Base-by-base conservation (phyloP, 2,113 vertebrate genomes). In the Dasyornis broadbenti region DNA sequence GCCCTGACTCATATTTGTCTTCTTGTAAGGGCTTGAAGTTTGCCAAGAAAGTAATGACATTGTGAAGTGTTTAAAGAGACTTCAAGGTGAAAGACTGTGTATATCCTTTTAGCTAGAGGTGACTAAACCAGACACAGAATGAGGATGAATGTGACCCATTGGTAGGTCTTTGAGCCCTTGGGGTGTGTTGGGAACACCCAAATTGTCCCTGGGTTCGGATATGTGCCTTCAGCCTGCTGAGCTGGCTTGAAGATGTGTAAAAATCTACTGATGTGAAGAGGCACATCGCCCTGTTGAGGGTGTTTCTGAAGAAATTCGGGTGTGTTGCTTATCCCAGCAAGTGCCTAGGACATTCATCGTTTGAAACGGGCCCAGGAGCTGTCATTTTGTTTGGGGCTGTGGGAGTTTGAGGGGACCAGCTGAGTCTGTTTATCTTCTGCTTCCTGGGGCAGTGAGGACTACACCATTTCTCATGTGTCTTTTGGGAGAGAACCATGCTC, bases 371-470 rank as follows among this genome's bases (percentile, higher is more conserved):
- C n/a, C 12, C 2, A 6, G 61, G 35, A 88, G 59, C 5, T 60
- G 53, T 9, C 0, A 0, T n/a, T 92, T 49, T 37, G 45, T 1
- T 6, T 33, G 21, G 3, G 24, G 6, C 20, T 37, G 10, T 61
- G n/a, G 37, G 31, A 53, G 23, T 8, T 39, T 30, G 50, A 78
- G 47, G 4, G 14, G 3, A 44, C 11, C n/a, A n/a, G n/a, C n/a
- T n/a, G n/a, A n/a, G n/a, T n/a, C n/a, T n/a, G n/a, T n/a, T n/a
- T n/a, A n/a, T n/a, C n/a, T n/a, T n/a, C n/a, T n/a, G n/a, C n/a
- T n/a, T n/a, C n/a, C n/a, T n/a, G n/a, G n/a, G n/a, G n/a, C n/a
- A n/a, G n/a, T n/a, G 6, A 37, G 22, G 45, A 17, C 28, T 28
- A 15, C 8, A 16, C 2, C 20, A 15, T 21, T 22, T 60, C 70